Evolutionary conservation across 2,888 invertebrate genomes (phyloP), one percentile per base, ranked within the genome.

Genomic region (Trichogramma dendrolimi): DNA sequence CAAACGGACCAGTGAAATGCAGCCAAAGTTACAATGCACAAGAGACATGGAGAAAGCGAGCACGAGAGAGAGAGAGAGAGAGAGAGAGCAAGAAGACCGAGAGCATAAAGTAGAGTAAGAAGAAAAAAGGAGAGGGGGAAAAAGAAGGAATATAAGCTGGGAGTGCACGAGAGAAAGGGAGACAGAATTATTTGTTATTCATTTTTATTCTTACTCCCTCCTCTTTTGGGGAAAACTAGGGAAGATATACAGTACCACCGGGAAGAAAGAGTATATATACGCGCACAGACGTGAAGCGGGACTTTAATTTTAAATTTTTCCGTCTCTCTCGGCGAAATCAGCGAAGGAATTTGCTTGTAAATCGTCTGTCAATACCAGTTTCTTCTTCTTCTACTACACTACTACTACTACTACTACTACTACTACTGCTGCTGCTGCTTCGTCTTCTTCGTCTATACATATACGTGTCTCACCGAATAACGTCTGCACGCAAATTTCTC

Each of bases 281-380:
- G 6, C 27, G 10, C 8, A 4, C 8, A 27, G 6, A 44, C 38
- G 58, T 6, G 10, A 39, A 14, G 44, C 39, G 38, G 61, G 40
- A 42, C 58, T 54, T 62, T 65, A 62, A 65, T 65, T 65, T 65
- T 58, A 54, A 65, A 65, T 60, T 65, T 62, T 39, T 50, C 40
- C 54, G 52, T 39, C 46, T 47, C 11, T 27, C 27, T 61, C 63
- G 50, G 57, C 60, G 61, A 49, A 27, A 38, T 56, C 61, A 47
- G 42, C 50, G 41, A 46, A 57, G 57, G 58, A 65, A 62, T 65
- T 65, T 65, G 60, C 62, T 62, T 65, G 65, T 58, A 65, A 65
- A 65, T 65, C 62, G 61, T 61, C 62, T 65, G 65, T 65, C 65
- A 63, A 65, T 65, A 65, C 40, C 65, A 62, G 61, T 50, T 50